These are phyloP conservation scores for Polyodon spathula DNA, from an alignment of 2,113 vertebrate genomes.

Conservation along the genomic window DNA sequence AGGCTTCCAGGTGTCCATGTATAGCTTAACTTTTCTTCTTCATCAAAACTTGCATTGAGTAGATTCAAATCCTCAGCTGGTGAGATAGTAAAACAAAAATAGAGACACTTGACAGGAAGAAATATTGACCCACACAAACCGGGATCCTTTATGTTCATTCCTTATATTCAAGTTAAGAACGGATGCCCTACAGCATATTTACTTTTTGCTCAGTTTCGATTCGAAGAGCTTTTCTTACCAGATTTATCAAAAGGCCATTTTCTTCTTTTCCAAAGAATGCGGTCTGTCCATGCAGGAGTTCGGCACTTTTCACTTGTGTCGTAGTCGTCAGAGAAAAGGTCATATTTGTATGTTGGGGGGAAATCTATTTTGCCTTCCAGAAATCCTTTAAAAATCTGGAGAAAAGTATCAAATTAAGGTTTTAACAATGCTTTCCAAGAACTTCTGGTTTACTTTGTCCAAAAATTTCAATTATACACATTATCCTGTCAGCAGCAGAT, in stretches of 20 bases:
- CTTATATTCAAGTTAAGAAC: no score
- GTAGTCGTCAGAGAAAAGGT: constrained; percentile 96
- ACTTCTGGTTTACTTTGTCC: no score
- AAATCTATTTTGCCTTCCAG: constrained; percentile 89
- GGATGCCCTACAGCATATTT: no score
- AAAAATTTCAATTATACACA: no score
- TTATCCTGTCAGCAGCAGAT: no score
- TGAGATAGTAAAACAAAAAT: constrained; percentile 10
- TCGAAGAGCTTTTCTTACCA: constrained; percentile 61
- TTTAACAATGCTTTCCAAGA: no score
- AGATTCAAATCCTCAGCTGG: constrained; percentile 89
- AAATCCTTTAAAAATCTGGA: constrained; percentile 85
- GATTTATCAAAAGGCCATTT: constrained; percentile 95
- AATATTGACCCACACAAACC: not conserved
- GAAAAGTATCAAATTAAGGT: no score
- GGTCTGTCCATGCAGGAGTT: constrained; percentile 94
- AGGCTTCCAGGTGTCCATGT: constrained; percentile 79
- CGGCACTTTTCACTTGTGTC: constrained; percentile 98
- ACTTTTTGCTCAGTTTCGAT: not conserved
- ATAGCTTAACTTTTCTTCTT: constrained; percentile 62
- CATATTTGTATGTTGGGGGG: constrained; percentile 95
- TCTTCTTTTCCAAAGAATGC: constrained; percentile 89
- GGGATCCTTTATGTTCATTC: no score
- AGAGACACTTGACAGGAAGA: constrained; percentile 6
- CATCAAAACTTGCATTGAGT: constrained; percentile 68